Conservation (phyloP, 2,797 vertebrate genomes). For the Schizothorax lantsangensis region DNA sequence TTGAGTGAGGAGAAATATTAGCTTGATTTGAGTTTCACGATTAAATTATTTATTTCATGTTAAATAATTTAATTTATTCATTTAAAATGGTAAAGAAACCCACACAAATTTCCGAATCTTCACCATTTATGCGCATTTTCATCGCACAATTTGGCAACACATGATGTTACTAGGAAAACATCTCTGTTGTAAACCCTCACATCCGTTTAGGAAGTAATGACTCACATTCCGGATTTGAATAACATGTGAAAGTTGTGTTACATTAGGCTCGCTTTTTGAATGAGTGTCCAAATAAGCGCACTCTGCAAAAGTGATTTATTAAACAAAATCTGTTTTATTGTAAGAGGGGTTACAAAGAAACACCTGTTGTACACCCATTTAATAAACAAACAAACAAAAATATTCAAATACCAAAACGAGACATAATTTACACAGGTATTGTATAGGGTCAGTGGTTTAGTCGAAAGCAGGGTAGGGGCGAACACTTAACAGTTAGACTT, state of each 20-base stretch:
- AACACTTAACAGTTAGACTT: conserved; percentile 63
- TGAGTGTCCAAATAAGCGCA: neutral
- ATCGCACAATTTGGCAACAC: neutral
- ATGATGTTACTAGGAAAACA: neutral
- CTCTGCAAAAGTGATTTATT: conserved; percentile 59
- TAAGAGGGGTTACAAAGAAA: conserved; percentile 84
- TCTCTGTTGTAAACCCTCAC: neutral
- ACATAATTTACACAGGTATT: conserved; percentile 83
- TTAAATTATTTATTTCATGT: neutral
- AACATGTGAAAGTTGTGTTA: neutral
- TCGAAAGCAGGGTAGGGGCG: conserved; percentile 63
- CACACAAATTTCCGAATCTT: neutral
- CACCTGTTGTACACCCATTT: conserved; percentile 80
- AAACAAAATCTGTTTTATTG: conserved; percentile 85
- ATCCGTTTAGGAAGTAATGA: neutral
- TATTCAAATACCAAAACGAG: conserved; percentile 68
- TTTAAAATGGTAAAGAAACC: neutral
- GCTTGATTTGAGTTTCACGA: neutral
- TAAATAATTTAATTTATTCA: neutral
- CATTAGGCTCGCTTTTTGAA: neutral
- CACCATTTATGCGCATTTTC: neutral
- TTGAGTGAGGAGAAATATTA: neutral
- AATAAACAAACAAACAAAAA: conserved; percentile 72
- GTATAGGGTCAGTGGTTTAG: conserved; percentile 81
- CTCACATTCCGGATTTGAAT: neutral